These are phyloP conservation scores for Eretmocerus hayati DNA, from an alignment of 2,888 invertebrate species.

Conservation along the genomic window DNA sequence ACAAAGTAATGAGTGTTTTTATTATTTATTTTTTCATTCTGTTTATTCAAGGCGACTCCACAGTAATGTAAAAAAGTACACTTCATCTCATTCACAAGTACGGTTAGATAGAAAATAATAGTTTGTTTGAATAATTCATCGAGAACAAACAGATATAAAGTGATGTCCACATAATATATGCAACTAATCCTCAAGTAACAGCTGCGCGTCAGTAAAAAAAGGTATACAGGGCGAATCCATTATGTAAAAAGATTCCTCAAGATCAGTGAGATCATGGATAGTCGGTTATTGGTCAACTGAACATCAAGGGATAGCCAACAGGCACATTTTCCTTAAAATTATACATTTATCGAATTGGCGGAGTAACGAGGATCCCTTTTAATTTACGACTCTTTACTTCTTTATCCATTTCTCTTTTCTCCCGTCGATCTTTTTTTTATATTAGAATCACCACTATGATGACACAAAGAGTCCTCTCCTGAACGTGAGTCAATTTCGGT, in stretches of 20 bases:
- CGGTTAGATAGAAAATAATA: slow-evolving; percentile 35
- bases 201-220: slow-evolving; percentile 14
- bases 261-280: neutral
- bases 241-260: slow-evolving; percentile 10
- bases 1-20: no score
- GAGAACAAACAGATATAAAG: slow-evolving; percentile 33
- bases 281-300: slow-evolving; percentile 8
- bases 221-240: slow-evolving; percentile 6
- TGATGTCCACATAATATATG: slow-evolving; percentile 24
- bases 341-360: slow-evolving; percentile 7
- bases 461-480: neutral
- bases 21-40: slow-evolving; percentile 33
- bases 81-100: slow-evolving; percentile 30
- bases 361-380: slow-evolving; percentile 11
- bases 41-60: slow-evolving; percentile 38
- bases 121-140: slow-evolving; percentile 21
- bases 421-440: no score
- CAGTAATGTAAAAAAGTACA: slow-evolving; percentile 39
- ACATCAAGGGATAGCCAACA: slow-evolving; percentile 5
- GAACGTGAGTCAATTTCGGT: slow-evolving; percentile 4
- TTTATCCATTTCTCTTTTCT: neutral
- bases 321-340: slow-evolving; percentile 2
- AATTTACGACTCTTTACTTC: neutral
- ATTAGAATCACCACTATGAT: no score
- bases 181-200: slow-evolving; percentile 12